A percentile compares a stretch with the other conserved stretches of the same genome.
These are phyloP conservation scores for Phalacrocorax carbo DNA, from an alignment of 2,113 vertebrate species.

Conservation along the genomic window DNA sequence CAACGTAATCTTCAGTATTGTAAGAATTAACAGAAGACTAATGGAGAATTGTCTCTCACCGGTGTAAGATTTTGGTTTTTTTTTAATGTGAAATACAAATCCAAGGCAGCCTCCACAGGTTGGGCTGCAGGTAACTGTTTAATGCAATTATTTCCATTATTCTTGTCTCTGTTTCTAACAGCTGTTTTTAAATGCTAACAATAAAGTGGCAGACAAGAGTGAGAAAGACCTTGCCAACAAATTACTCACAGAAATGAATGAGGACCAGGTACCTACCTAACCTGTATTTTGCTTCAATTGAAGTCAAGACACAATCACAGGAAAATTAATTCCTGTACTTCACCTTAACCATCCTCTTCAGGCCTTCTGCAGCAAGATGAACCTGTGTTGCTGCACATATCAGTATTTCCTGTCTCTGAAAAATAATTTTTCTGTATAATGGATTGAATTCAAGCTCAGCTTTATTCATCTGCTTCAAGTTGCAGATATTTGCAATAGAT, in stretches of 20 bases:
- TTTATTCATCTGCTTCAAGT: neutral
- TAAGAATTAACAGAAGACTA: neutral
- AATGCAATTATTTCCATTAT: slow-evolving; percentile 77
- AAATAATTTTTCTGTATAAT: neutral
- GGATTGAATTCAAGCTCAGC: neutral
- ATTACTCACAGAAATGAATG: slow-evolving; percentile 99
- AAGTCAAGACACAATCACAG: slow-evolving; percentile 64
- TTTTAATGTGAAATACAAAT: slow-evolving; percentile 5
- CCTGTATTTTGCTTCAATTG: slow-evolving; percentile 72
- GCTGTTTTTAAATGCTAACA: slow-evolving; percentile 97
- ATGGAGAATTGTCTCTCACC: neutral
- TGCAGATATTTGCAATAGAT: neutral
- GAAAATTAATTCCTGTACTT: slow-evolving; percentile 82
- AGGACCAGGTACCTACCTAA: slow-evolving; percentile 91
- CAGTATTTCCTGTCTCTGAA: neutral
- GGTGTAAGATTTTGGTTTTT: neutral
- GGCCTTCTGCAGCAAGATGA: neutral
- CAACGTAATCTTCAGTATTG: neutral
- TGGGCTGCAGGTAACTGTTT: slow-evolving; percentile 66
- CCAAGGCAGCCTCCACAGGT: slow-evolving; percentile 23
- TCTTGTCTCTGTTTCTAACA: slow-evolving; percentile 87
- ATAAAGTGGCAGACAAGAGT: slow-evolving; percentile 96
- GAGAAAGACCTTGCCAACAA: slow-evolving; percentile 99
- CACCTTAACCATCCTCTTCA: slow-evolving; percentile 56
- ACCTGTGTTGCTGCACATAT: neutral